Evolutionary conservation across 2,797 vertebrate genomes (phyloP).

Genomic region (Chaenodraco wilsoni): DNA sequence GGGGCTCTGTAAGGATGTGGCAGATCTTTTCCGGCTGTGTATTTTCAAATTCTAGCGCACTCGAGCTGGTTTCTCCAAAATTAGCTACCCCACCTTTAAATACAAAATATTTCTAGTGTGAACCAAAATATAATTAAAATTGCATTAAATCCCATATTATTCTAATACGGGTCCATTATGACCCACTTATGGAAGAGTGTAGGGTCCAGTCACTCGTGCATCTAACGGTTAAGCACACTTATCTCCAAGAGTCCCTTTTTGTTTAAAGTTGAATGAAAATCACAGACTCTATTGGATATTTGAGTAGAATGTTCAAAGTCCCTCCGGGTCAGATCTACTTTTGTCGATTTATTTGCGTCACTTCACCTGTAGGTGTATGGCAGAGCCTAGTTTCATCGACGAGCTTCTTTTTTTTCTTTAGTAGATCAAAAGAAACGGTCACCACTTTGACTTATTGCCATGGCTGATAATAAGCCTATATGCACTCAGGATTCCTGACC

Average conservation of each 20-base stretch:
- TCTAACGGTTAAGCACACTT: neutral
- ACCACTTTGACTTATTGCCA: conserved; percentile 48
- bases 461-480: conserved; percentile 43
- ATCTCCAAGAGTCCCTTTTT: conserved; percentile 2
- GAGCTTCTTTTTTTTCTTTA: conserved; percentile 2
- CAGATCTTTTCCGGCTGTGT: no score
- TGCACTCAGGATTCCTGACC: conserved; percentile 45
- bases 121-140: no score
- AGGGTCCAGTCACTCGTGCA: no score
- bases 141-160: no score
- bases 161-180: no score
- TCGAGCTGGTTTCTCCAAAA: no score
- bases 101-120: no score
- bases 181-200: no score
- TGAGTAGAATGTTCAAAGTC: conserved; percentile 16
- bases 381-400: neutral
- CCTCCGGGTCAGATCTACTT: conserved; percentile 41
- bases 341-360: conserved; percentile 39
- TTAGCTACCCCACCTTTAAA: no score
- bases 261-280: conserved; percentile 33
- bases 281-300: conserved; percentile 5
- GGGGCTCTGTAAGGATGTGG: no score
- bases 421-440: conserved; percentile 31
- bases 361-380: neutral
- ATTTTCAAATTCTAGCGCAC: no score